These are phyloP conservation scores for Vultur gryphus DNA, from an alignment of 2,797 vertebrate genomes.

Conservation along the genomic window DNA sequence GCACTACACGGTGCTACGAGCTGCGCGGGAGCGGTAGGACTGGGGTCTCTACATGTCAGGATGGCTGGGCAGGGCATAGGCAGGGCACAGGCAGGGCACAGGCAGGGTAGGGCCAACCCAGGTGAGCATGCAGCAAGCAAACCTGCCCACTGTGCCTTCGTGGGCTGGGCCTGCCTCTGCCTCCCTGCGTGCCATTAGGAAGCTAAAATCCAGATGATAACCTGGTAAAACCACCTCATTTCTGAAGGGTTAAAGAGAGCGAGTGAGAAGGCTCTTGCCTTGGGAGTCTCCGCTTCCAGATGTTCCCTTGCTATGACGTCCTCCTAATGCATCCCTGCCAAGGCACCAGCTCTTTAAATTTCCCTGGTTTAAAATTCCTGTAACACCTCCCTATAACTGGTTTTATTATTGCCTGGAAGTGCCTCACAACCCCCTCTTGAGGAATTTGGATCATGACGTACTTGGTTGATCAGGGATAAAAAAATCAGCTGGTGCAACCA, in stretches of 20 bases:
- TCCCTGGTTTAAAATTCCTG: background rate
- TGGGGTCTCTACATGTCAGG: background rate
- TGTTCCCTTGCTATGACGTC: background rate
- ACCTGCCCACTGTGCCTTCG: background rate
- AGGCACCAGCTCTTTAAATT: background rate
- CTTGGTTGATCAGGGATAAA: background rate
- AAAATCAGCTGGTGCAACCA: background rate
- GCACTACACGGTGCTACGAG: accelerated
- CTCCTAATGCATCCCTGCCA: background rate
- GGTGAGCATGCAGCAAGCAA: background rate
- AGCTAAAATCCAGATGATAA: background rate
- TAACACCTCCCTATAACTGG: background rate
- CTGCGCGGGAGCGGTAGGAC: background rate
- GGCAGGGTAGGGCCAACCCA: background rate
- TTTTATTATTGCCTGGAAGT: background rate
- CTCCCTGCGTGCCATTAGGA: accelerated
- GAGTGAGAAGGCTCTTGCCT: background rate
- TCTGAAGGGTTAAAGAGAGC: background rate
- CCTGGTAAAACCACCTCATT: background rate
- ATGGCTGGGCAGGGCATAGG: background rate
- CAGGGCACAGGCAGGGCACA: background rate
- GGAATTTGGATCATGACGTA: background rate
- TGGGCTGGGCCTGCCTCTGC: background rate
- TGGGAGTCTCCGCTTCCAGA: background rate
- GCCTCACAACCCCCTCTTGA: background rate